Conservation (phyloP, 2,113 vertebrate genomes). For the Centropus unirufus region DNA sequence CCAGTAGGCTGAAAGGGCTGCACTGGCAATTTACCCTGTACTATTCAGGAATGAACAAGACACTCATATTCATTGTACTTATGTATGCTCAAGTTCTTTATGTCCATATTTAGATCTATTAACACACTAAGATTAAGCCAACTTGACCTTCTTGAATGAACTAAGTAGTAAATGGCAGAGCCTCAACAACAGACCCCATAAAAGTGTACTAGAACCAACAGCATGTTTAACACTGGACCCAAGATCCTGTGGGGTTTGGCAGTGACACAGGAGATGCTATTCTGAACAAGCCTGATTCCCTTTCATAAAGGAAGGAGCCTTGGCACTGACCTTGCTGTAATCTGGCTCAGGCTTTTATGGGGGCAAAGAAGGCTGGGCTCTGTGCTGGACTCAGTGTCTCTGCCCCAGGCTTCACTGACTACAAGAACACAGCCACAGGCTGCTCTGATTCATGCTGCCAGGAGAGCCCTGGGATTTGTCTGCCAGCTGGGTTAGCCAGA, state of each 20-base stretch:
- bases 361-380: background rate
- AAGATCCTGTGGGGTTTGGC: slow-evolving; percentile 23
- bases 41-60: slow-evolving; percentile 29
- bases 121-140: slow-evolving; percentile 34
- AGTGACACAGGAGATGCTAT: background rate
- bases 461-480: background rate
- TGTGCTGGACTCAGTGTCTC: background rate
- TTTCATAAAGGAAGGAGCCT: background rate
- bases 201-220: slow-evolving; percentile 34
- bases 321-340: background rate
- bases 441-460: background rate
- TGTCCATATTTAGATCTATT: slow-evolving; percentile 51
- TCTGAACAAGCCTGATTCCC: slow-evolving; percentile 17
- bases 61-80: slow-evolving; percentile 47
- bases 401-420: background rate
- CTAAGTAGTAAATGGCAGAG: slow-evolving; percentile 41
- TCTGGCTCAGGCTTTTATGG: background rate
- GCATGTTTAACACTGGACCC: background rate
- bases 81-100: slow-evolving; percentile 36
- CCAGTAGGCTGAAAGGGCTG: slow-evolving; percentile 40
- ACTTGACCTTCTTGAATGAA: slow-evolving; percentile 38
- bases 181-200: background rate
- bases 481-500: slow-evolving; percentile 51
- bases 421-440: background rate
- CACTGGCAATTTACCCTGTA: background rate